Base-by-base conservation (phyloP, 2,113 vertebrate genomes). In the Rhinichthys klamathensis region DNA sequence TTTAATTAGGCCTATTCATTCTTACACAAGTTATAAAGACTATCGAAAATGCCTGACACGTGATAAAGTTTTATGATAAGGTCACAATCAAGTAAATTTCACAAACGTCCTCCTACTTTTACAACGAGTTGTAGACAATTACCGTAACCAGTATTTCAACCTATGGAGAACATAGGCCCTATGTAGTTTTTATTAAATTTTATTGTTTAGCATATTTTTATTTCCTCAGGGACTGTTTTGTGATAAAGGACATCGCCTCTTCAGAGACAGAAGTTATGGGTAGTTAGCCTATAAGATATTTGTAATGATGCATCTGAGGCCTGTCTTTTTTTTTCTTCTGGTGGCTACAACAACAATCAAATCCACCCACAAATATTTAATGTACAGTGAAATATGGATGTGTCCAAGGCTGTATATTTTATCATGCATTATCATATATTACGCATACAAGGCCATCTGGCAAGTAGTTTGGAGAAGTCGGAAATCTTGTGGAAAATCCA, bases 401-500 rank as follows among this genome's bases (percentile, higher is more conserved):
- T 72, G 32, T 83, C 67, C 49, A 73, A 56, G 30, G n/a, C 49
- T 83, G 81, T 83, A 83, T 83, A 83, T 83, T 83, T 83, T 83
- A 70, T 72, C 63, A 82, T 70, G 49, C 11, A 70, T 82, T 82
- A 54, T 70, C 63, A 83, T 72, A 73, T 46, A 72, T 83, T 83
- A 72, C 30, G 1, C 49, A 72, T 73, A 35, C 80, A 81, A 69
- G 27, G 27, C 80, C 80, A 81, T 81, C 80, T 81, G 61, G 80
- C 41, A 80, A 44, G 30, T 23, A 80, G 76, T 79, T 80, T 4
- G 16, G 46, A 30, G 25, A 67, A 81, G 63, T 63, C 13, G 44
- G 44, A 81, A 69, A 69, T 65, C 38, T 65, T 80, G 9, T 46
- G 78, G 78, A 76, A 54, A 76, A 76, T 76, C 9, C 46, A 74